Base-by-base conservation (phyloP, 2,113 vertebrate species). In the human region DNA sequence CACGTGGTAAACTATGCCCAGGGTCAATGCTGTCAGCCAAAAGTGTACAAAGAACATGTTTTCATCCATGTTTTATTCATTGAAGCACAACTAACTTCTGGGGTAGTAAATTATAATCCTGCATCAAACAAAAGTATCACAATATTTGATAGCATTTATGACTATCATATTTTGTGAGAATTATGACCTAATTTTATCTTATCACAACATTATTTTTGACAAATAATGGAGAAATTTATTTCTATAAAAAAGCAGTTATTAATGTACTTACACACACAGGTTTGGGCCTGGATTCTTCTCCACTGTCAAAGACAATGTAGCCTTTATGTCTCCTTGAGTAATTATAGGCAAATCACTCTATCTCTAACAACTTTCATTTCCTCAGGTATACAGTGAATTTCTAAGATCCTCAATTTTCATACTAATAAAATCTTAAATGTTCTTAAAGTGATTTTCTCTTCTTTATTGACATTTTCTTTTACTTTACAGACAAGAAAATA, bases 381-480 rank as follows among this genome's bases (percentile, higher is more conserved):
- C 7, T 90, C 2, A 11, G 9, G 17, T 23, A 48, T 20, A n/a
- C 25, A 11, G 5, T 40, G 9, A 57, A 45, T n/a, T 40, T 55
- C 20, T 80, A 48, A 70, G 14, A 80, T 45, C 30, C 92, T 89
- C 17, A 52, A 55, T 87, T 90, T 83, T 12, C 5, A 75, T 89
- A 59, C 30, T 5, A 32, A 48, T 55, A 90, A 96, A 92, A 30
- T 48, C 45, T 52, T 86, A 45, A 18, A 45, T 27, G 0, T 0
- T 64, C 83, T 90, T 89, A 78, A 66, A 59, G 30, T 43, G 2
- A 30, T 20, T 80, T 73, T 30, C 4, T 2, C 32, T 92, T 68
- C 48, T 83, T 89, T 17, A 16, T 68, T 84, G 20, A 81, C 61
- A 86, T 83, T 95, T 93, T 27, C 9, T 84, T 94, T 48, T 40